Conservation (phyloP, 2,113 vertebrate genomes). For the Camelus bactrianus region DNA sequence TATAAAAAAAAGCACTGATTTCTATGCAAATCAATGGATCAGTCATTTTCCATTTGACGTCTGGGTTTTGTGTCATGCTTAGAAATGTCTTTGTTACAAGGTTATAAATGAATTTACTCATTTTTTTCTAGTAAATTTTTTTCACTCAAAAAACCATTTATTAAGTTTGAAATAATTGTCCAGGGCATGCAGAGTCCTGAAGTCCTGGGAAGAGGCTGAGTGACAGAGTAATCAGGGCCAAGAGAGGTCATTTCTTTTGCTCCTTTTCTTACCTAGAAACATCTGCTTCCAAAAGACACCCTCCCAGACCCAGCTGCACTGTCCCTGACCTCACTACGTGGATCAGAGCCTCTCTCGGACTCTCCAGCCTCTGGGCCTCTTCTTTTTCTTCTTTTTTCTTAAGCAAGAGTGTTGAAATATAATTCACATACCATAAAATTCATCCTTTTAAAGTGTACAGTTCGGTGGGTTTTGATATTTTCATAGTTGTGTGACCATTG, state of each 20-base stretch:
- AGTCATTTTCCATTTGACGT: slow-evolving; percentile 31
- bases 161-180: slow-evolving; percentile 18
- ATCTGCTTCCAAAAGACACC: neutral
- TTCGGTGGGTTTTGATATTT: neutral
- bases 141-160: neutral
- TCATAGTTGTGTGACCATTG: neutral
- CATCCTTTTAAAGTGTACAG: neutral
- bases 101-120: neutral
- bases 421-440: neutral
- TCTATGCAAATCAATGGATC: neutral
- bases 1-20: neutral
- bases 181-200: neutral
- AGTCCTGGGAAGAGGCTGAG: neutral
- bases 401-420: neutral
- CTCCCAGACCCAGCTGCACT: neutral
- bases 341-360: neutral
- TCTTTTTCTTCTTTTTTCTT: neutral
- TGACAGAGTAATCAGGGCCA: neutral
- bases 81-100: neutral
- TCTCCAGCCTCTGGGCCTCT: neutral
- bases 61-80: slow-evolving; percentile 1
- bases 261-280: neutral
- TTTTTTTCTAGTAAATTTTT: neutral
- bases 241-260: neutral
- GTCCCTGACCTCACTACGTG: neutral